A percentile compares a stretch with the other conserved stretches of the same genome.
Conservation (phyloP, 2,113 vertebrate genomes). For the Martes martes region DNA sequence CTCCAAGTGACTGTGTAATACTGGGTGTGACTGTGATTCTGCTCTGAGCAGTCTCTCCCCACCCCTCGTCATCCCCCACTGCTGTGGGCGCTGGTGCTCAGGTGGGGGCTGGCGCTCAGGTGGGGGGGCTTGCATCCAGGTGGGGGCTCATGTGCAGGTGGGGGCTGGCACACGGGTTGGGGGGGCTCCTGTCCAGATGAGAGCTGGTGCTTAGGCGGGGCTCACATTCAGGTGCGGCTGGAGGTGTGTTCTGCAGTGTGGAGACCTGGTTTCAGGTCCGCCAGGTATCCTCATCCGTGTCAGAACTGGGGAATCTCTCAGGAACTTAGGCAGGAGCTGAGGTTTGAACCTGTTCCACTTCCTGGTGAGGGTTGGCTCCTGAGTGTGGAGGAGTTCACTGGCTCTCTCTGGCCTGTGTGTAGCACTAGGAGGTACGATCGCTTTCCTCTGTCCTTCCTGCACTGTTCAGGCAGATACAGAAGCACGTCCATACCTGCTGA, state of each 20-base stretch:
- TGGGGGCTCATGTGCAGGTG: not conserved
- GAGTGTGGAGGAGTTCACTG: accelerated
- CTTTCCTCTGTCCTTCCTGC: not conserved
- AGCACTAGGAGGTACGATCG: accelerated
- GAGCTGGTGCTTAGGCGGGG: too few relatives aligned
- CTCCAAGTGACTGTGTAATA: not conserved
- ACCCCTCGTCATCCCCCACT: accelerated
- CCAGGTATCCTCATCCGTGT: accelerated
- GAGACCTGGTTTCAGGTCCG: not conserved
- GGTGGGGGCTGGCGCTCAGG: not conserved
- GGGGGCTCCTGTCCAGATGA: too few relatives aligned
- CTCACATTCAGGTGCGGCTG: not conserved
- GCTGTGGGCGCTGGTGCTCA: accelerated
- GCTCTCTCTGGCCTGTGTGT: not conserved
- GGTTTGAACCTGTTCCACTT: not conserved
- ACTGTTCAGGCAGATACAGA: not conserved
- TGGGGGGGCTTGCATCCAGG: too few relatives aligned
- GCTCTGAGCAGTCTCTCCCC: accelerated
- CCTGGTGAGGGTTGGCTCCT: accelerated
- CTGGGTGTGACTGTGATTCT: not conserved
- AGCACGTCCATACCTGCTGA: accelerated
- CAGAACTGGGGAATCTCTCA: accelerated
- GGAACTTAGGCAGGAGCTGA: not conserved
- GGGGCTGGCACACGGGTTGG: too few relatives aligned
- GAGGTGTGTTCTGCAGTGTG: accelerated